phyloP scores from a whole-genome alignment of 1,140 invertebrate genomes.

The Metaphire vulgaris region DNA sequence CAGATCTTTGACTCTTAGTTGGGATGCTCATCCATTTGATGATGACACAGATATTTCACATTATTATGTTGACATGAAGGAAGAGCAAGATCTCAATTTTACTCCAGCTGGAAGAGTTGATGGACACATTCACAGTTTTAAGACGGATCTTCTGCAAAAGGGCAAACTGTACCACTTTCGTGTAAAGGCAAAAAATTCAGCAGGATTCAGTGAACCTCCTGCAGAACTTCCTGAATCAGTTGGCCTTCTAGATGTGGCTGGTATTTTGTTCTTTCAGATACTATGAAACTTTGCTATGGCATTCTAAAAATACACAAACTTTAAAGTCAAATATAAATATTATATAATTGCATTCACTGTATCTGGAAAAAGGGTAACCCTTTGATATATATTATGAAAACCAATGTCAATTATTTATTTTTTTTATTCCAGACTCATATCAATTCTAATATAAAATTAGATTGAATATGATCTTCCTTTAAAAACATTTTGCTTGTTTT shows the following conservation, averaged over 20 bases:
- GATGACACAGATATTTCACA: slow-evolving; percentile 56
- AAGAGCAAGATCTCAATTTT: slow-evolving; percentile 55
- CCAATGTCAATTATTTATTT: too few species aligned
- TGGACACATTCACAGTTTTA: slow-evolving; percentile 5
- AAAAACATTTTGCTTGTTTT: too few species aligned
- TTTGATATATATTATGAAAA: too few species aligned
- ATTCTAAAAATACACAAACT: too few species aligned
- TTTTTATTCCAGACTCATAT: too few species aligned
- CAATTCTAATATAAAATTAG: too few species aligned
- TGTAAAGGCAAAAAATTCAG: slow-evolving; percentile 83
- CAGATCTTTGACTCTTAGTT: slow-evolving; percentile 69
- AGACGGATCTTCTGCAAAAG: slow-evolving; percentile 75
- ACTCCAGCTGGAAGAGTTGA: slow-evolving; percentile 8
- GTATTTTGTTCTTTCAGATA: too few species aligned
- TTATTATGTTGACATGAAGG: slow-evolving; percentile 88
- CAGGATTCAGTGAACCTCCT: slow-evolving; percentile 74
- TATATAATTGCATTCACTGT: too few species aligned
- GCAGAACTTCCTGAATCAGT: slow-evolving; percentile 21
- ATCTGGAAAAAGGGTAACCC: too few species aligned
- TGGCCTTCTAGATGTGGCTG: neutral
- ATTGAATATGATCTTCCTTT: too few species aligned
- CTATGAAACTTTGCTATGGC: too few species aligned
- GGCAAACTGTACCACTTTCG: slow-evolving; percentile 91
- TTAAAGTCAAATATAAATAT: too few species aligned
- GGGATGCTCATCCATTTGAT: slow-evolving; percentile 47